Percentiles rank a stretch among this genome's conserved stretches.
Evolutionary conservation across 2,888 invertebrate species (phyloP).

Genomic region (Chaetogeoica ovagalla): DNA sequence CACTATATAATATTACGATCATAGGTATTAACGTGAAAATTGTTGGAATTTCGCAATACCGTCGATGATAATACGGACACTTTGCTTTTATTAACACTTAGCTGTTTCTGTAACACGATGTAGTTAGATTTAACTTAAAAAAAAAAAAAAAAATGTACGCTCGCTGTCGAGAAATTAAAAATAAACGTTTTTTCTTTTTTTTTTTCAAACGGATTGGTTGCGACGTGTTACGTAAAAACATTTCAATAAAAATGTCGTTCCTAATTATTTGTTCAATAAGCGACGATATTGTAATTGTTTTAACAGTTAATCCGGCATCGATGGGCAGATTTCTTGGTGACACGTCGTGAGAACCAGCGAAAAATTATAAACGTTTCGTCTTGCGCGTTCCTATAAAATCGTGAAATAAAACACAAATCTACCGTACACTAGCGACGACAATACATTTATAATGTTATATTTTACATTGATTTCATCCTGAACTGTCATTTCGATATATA

Average conservation of each 20-base stretch:
- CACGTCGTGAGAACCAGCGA: background rate
- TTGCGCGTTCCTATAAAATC: background rate
- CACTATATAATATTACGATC: too few relatives aligned
- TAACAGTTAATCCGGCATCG: background rate
- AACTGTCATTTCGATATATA: too few relatives aligned
- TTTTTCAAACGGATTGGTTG: background rate
- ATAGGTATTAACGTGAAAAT: too few relatives aligned
- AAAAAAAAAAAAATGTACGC: background rate
- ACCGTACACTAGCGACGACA: background rate
- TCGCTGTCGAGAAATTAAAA: background rate
- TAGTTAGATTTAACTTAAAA: too few relatives aligned
- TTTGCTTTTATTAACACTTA: too few relatives aligned
- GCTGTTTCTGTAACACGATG: too few relatives aligned
- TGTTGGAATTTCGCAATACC: too few relatives aligned
- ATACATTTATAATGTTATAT: background rate
- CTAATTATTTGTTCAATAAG: background rate
- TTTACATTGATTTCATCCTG: too few relatives aligned
- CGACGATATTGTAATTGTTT: background rate
- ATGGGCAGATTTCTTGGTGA: background rate
- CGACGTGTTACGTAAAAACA: background rate
- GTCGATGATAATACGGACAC: too few relatives aligned
- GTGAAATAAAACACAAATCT: background rate
- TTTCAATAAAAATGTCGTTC: conserved; percentile 15
- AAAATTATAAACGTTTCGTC: background rate
- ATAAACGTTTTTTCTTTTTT: too few relatives aligned